Conservation (phyloP, 2,888 invertebrate genomes). For the Calameuta idolon region DNA sequence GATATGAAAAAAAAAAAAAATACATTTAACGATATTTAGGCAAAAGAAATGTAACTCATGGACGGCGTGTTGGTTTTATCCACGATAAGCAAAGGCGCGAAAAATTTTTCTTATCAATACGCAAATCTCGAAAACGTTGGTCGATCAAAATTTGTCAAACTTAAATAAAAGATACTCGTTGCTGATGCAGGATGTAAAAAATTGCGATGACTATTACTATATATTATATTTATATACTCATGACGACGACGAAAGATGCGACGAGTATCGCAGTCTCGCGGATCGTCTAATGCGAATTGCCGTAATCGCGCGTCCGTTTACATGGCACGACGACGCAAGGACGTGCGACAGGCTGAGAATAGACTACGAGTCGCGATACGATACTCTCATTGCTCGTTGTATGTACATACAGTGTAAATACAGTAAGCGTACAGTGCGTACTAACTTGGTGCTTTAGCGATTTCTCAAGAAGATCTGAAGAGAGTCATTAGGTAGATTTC, state of each 20-base stretch:
- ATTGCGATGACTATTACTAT: background rate
- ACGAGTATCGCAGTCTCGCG: background rate
- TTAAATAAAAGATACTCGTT: background rate
- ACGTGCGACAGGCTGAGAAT: background rate
- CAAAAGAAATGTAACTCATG: background rate
- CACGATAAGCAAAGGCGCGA: background rate
- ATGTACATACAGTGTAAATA: background rate
- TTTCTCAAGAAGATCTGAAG: background rate
- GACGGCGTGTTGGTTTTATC: background rate
- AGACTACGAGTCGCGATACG: background rate
- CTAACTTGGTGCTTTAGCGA: background rate
- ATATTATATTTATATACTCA: background rate
- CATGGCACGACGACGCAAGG: background rate
- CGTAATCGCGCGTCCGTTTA: background rate
- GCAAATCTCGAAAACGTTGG: background rate
- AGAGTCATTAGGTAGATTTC: background rate
- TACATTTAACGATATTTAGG: background rate
- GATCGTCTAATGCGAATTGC: background rate
- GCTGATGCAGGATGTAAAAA: background rate
- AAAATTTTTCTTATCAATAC: background rate
- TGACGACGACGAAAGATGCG: background rate
- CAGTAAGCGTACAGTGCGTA: background rate
- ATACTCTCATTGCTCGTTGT: background rate
- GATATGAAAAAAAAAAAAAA: background rate
- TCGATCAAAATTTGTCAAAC: background rate